These are phyloP conservation scores for Trachymyrmex cornetzi DNA, from an alignment of 1,140 invertebrate genomes.

Conservation along the genomic window DNA sequence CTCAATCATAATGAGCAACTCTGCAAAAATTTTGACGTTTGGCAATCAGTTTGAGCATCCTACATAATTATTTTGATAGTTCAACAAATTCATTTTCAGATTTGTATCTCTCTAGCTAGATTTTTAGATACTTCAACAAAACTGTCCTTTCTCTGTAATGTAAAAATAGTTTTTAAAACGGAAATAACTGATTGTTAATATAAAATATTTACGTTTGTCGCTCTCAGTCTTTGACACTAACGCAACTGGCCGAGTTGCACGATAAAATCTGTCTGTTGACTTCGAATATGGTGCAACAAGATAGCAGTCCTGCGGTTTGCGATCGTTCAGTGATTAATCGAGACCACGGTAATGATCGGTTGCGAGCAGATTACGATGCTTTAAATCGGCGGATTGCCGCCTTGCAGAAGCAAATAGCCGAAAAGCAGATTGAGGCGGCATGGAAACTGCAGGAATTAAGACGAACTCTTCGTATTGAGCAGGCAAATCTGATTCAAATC, in stretches of 20 bases:
- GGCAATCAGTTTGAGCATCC: too few relatives aligned
- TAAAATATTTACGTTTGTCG: neutral
- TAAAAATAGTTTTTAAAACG: neutral
- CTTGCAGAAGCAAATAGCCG: constrained; percentile 79
- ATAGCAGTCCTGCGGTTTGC: constrained; percentile 37
- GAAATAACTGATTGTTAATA: neutral
- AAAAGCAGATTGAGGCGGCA: constrained; percentile 77
- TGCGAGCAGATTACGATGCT: constrained; percentile 70
- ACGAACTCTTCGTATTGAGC: constrained; percentile 72
- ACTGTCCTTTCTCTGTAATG: too few relatives aligned
- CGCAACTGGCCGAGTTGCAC: constrained; percentile 81
- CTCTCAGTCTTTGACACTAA: constrained; percentile 78
- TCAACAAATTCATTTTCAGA: too few relatives aligned
- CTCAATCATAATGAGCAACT: too few relatives aligned
- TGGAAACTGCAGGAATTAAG: constrained; percentile 77
- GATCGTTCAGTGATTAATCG: neutral
- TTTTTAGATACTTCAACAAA: too few relatives aligned
- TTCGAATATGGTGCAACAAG: constrained; percentile 74
- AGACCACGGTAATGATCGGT: constrained; percentile 29
- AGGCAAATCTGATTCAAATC: constrained; percentile 76
- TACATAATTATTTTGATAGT: too few relatives aligned
- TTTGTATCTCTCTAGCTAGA: too few relatives aligned
- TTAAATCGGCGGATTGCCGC: constrained; percentile 79
- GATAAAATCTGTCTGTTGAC: constrained; percentile 80
- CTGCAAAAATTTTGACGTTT: too few relatives aligned